Evolutionary conservation across 2,797 vertebrate species (phyloP).

Genomic region (Gila robusta): DNA sequence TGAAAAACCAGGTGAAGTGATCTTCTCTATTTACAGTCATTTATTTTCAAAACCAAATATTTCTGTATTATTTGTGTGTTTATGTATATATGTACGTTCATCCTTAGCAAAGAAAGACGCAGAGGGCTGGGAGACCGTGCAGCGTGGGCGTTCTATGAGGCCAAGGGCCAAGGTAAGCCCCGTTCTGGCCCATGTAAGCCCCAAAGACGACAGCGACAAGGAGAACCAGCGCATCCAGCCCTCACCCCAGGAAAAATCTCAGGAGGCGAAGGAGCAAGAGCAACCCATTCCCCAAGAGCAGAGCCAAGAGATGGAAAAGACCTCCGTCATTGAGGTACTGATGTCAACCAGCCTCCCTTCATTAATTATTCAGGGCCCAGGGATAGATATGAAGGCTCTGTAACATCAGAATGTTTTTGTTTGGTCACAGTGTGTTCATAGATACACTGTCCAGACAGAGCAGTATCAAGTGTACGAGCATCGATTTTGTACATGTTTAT

Average conservation of each 20-base stretch:
- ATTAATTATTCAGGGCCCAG: constrained; percentile 75
- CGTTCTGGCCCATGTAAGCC: constrained; percentile 69
- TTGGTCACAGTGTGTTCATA: constrained; percentile 76
- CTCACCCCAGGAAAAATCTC: constrained; percentile 63
- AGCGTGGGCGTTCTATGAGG: constrained; percentile 92
- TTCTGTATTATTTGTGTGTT: background rate
- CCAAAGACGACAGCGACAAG: constrained; percentile 85
- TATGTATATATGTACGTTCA: background rate
- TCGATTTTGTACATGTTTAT: constrained; percentile 72
- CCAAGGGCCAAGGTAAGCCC: constrained; percentile 86
- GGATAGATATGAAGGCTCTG: constrained; percentile 59
- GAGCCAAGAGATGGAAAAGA: constrained; percentile 67
- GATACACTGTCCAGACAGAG: constrained; percentile 72
- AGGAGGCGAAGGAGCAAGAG: constrained; percentile 61
- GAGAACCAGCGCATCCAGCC: constrained; percentile 75
- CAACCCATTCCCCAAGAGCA: constrained; percentile 61
- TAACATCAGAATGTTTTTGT: constrained; percentile 74
- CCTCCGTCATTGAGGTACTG: constrained; percentile 78
- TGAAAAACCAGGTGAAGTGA: constrained; percentile 80
- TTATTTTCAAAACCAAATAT: background rate
- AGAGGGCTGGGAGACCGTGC: constrained; percentile 97
- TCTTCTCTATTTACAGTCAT: background rate
- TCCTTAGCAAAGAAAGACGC: constrained; percentile 88
- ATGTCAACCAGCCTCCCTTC: constrained; percentile 65
- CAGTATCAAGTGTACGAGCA: constrained; percentile 75